Evolutionary conservation across 2,113 vertebrate species (phyloP).

Genomic region (Heloderma charlesbogerti): DNA sequence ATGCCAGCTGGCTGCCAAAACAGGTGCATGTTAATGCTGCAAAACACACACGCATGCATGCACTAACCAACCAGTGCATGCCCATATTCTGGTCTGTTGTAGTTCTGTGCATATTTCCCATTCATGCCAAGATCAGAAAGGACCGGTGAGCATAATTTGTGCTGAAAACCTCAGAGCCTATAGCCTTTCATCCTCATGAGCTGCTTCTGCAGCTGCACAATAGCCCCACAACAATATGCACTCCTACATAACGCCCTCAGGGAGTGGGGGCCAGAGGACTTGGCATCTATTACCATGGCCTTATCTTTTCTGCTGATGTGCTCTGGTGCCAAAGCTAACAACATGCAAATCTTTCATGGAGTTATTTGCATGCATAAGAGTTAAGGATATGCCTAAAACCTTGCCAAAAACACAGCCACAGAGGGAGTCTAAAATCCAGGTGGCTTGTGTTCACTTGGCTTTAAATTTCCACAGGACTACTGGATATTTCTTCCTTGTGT

Average conservation of each 20-base stretch:
- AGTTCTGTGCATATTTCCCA: conserved; percentile 43
- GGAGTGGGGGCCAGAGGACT: neutral
- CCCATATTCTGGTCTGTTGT: conserved; percentile 63
- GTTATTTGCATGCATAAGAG: neutral
- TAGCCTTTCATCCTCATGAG: neutral
- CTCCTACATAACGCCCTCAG: neutral
- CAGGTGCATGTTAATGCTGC: conserved; percentile 50
- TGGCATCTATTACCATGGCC: neutral
- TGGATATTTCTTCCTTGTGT: neutral
- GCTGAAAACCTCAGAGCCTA: neutral
- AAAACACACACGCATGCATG: conserved; percentile 34
- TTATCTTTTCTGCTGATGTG: neutral
- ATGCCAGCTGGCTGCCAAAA: conserved; percentile 58
- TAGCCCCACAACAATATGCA: neutral
- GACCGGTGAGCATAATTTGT: conserved; percentile 41
- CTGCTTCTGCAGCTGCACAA: neutral
- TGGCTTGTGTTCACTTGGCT: conserved; percentile 39
- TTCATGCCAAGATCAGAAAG: conserved; percentile 41
- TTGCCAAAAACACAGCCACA: neutral
- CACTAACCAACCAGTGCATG: neutral
- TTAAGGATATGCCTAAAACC: fast-evolving
- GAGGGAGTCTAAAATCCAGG: conserved; percentile 30
- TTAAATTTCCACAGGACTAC: conserved; percentile 22
- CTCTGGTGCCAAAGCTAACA: neutral
- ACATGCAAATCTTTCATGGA: neutral